Evolutionary conservation across 92 coral and sea anemone genomes (phyloP), one percentile per base, ranked within the genome.

Genomic region (Siderastrea siderea): DNA sequence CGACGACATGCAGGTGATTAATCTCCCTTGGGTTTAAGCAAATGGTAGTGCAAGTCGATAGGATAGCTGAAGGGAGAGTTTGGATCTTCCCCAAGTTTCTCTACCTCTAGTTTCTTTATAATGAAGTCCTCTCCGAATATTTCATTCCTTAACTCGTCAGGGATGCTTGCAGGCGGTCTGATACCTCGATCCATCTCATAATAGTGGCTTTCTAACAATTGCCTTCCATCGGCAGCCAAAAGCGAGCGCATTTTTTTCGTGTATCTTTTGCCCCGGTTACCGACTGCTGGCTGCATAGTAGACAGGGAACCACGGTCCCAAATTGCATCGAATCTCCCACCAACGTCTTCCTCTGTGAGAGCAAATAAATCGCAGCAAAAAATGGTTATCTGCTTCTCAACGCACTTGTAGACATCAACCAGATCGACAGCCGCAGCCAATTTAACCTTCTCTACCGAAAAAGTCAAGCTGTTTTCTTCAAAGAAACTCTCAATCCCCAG

Each of bases 251-350:
- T 45, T 7, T 73, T n/a, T 14, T 86, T 78, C 43, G 91, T 92
- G 75, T 95, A 95, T 12, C 93, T 87, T 60, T 70, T 74, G 47
- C 93, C 96, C 51, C 92, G 86, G 49, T 80, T 78, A 0, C 78
- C 89, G 5, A 54, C 67, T 65, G 88, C 72, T 3, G 89, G 91
- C 17, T 86, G 90, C 62, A 94, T 81, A 13, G 98, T 93, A 53
- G 89, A 74, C 61, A 95, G 26, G 7, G 96, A 87, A 3, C 90
- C 93, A 61, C 98, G 75, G 47, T 91, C 98, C 98, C 98, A 95
- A 2, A 95, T 74, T 0, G 91, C 98, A 58, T 95, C 94, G 86
- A 95, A 90, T n/a, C 59, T 45, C 3, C 91, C 95, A n/a, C 92
- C 94, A 2, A 82, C 45, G 38, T 84, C 70, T 17, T 74, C 88